These are phyloP conservation scores for Reticulitermes lucifugus DNA, from an alignment of 2,888 invertebrate species.

Conservation along the genomic window DNA sequence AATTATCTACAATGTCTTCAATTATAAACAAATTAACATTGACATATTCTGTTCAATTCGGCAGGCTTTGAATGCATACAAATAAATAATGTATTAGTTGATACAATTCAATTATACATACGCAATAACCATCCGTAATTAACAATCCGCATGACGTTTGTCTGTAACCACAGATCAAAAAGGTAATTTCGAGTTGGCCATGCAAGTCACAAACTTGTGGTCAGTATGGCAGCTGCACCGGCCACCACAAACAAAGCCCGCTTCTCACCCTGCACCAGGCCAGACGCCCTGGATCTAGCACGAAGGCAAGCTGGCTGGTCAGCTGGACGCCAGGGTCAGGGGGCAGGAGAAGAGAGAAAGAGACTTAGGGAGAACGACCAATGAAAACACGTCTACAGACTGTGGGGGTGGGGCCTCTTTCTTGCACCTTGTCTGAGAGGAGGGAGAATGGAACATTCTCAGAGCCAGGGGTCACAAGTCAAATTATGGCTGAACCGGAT, in stretches of 20 bases:
- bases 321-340: constrained; percentile 33
- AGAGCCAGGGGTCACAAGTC: constrained; percentile 42
- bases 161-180: constrained; percentile 2
- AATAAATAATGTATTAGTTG: not conserved
- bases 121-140: not conserved
- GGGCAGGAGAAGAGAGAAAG: constrained; percentile 36
- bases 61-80: not conserved
- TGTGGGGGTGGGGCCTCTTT: constrained; percentile 46
- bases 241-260: constrained; percentile 42
- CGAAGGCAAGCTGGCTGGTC: constrained; percentile 28
- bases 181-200: constrained; percentile 27
- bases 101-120: not conserved
- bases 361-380: constrained; percentile 33
- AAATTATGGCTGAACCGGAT: constrained; percentile 34
- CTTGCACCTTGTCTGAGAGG: constrained; percentile 41
- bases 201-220: not conserved
- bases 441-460: constrained; percentile 20
- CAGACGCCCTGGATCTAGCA: constrained; percentile 1
- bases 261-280: constrained; percentile 38
- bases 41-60: too few relatives aligned
- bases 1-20: too few relatives aligned
- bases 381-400: constrained; percentile 35
- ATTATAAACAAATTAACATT: too few relatives aligned
- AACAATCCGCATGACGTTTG: not conserved
- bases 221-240: constrained; percentile 16